Conservation (phyloP, 2,797 vertebrate genomes). For the Epinephelus awoara region DNA sequence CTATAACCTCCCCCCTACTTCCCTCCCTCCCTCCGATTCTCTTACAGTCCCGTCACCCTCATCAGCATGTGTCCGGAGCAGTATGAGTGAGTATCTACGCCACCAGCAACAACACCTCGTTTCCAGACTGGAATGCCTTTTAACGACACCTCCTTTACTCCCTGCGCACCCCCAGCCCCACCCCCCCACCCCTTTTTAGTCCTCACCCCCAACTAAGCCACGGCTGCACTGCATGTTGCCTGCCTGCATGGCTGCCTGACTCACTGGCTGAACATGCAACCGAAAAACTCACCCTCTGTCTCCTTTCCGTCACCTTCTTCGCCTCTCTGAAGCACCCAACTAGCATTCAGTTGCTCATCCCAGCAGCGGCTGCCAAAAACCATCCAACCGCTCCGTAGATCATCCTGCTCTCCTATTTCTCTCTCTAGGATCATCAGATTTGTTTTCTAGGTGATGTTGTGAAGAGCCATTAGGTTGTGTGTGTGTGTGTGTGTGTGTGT, state of each 20-base stretch:
- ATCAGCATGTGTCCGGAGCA: constrained; percentile 99
- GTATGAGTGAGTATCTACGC: constrained; percentile 96
- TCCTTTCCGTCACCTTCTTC: constrained; percentile 37
- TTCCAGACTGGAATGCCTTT: constrained; percentile 73
- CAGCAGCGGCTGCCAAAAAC: constrained; percentile 60
- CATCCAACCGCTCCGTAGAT: constrained; percentile 68
- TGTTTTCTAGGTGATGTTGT: constrained; percentile 73
- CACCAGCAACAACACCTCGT: constrained; percentile 45
- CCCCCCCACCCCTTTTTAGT: constrained; percentile 4
- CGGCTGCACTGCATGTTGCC: constrained; percentile 77
- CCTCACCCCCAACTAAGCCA: constrained; percentile 46
- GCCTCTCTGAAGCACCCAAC: constrained; percentile 60
- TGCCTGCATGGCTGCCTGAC: constrained; percentile 62
- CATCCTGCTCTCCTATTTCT: constrained; percentile 54
- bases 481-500: constrained; percentile 6
- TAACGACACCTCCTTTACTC: constrained; percentile 43
- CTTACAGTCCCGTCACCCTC: constrained; percentile 96
- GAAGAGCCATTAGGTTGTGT: constrained; percentile 44
- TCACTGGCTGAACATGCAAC: constrained; percentile 65
- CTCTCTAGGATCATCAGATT: constrained; percentile 64
- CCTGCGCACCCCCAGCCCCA: constrained; percentile 4
- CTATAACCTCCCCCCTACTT: constrained; percentile 58
- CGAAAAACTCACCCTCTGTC: constrained; percentile 32
- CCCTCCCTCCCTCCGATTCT: constrained; percentile 67
- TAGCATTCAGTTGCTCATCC: constrained; percentile 59